These are phyloP conservation scores for Hapalemur alaotrensis DNA, from an alignment of 2,797 vertebrate genomes.

Conservation along the genomic window DNA sequence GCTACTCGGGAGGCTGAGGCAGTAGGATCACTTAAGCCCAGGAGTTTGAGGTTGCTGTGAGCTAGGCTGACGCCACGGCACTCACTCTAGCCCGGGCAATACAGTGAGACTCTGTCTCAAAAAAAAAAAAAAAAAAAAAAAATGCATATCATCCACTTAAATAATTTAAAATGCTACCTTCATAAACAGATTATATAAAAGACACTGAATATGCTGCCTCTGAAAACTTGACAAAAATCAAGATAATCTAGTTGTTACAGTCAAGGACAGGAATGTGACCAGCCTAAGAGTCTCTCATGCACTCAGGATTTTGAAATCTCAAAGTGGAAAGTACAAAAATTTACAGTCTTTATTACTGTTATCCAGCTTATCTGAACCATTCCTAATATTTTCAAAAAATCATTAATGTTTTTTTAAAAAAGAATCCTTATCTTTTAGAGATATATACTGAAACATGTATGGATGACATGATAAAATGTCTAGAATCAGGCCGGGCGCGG, in stretches of 20 bases:
- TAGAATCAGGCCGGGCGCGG: no score
- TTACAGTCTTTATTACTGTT: neutral
- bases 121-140: neutral
- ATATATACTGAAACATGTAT: neutral
- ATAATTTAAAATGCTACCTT: slow-evolving; percentile 52
- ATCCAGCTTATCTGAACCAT: neutral
- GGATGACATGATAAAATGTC: neutral
- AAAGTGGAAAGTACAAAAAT: slow-evolving; percentile 36
- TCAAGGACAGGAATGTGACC: neutral
- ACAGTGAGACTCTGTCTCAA: no score
- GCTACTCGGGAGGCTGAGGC: no score
- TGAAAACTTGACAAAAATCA: neutral
- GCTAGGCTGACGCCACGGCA: no score
- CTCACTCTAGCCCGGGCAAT: no score
- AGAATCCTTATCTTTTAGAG: neutral
- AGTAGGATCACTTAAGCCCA: no score
- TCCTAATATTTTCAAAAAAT: neutral
- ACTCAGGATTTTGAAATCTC: slow-evolving; percentile 16
- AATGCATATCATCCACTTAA: slow-evolving; percentile 47
- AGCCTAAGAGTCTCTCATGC: neutral
- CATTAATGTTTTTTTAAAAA: neutral
- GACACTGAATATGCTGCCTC: neutral
- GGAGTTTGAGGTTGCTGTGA: no score
- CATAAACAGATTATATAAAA: slow-evolving; percentile 14
- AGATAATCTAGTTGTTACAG: neutral